phyloP scores from a whole-genome alignment of 2,113 vertebrate genomes.

The Gymnobelideus leadbeateri region DNA sequence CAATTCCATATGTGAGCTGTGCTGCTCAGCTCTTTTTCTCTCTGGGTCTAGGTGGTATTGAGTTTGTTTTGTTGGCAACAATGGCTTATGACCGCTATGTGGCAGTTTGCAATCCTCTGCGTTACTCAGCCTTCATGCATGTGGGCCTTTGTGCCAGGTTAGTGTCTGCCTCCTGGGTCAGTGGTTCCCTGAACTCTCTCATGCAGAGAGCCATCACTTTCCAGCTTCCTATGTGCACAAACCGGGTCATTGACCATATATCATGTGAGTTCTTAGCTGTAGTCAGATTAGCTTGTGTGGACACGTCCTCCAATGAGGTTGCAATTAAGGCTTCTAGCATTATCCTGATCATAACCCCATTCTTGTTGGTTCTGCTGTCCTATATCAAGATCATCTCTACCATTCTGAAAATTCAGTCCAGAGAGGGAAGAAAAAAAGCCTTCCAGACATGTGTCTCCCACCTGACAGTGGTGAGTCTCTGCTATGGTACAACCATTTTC shows the following conservation, averaged over 20 bases:
- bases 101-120: conserved; percentile 62
- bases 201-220: conserved; percentile 56
- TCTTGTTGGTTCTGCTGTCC: conserved; percentile 65
- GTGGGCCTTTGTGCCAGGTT: background rate
- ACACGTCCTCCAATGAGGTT: conserved; percentile 34
- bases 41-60: conserved; percentile 66
- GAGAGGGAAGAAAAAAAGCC: conserved; percentile 55
- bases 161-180: conserved; percentile 34
- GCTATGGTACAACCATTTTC: conserved; percentile 66
- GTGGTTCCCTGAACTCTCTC: conserved; percentile 50
- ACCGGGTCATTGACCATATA: conserved; percentile 66
- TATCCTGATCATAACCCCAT: conserved; percentile 48
- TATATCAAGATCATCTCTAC: conserved; percentile 66
- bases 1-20: conserved; percentile 57
- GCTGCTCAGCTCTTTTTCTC: conserved; percentile 72
- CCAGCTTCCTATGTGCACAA: conserved; percentile 52
- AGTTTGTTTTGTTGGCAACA: conserved; percentile 57
- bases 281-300: conserved; percentile 59
- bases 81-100: conserved; percentile 71
- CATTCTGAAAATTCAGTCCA: conserved; percentile 59
- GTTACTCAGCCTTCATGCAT: conserved; percentile 45
- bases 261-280: conserved; percentile 71
- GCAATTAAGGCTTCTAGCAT: conserved; percentile 56
- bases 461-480: conserved; percentile 60
- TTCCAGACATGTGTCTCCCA: conserved; percentile 68